Evolutionary conservation across 2,888 invertebrate genomes (phyloP).

Genomic region (Neoascia interrupta): DNA sequence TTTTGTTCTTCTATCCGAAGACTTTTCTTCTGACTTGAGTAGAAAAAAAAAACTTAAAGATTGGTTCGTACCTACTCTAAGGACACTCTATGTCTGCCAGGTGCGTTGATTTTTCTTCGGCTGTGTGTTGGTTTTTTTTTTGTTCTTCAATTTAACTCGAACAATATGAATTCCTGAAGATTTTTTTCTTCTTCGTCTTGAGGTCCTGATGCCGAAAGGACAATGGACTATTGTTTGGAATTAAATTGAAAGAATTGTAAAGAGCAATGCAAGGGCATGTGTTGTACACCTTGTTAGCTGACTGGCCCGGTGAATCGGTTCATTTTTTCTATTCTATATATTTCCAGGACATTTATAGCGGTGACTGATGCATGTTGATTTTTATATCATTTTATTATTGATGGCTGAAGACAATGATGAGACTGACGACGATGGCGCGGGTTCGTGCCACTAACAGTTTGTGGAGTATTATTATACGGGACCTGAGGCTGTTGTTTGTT

Average conservation of each 20-base stretch:
- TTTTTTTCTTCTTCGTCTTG: conserved; percentile 37
- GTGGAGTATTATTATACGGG: conserved; percentile 18
- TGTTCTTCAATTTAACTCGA: conserved; percentile 61
- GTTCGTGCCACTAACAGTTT: conserved; percentile 40
- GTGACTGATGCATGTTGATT: conserved; percentile 53
- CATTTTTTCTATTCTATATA: too few relatives aligned
- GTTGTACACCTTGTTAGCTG: conserved; percentile 57
- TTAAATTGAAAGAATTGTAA: conserved; percentile 41
- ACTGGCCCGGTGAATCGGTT: conserved; percentile 15
- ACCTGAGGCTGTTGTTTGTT: conserved; percentile 35
- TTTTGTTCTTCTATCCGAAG: conserved; percentile 16
- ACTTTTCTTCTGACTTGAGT: too few relatives aligned
- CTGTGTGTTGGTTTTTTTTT: conserved; percentile 11
- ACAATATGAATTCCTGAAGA: conserved; percentile 60
- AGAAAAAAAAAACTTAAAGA: too few relatives aligned
- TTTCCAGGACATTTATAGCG: conserved; percentile 54
- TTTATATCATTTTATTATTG: conserved; percentile 60
- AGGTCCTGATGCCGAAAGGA: conserved; percentile 58
- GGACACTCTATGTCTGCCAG: conserved; percentile 61
- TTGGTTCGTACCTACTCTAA: too few relatives aligned
- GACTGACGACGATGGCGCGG: too few relatives aligned
- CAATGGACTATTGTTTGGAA: conserved; percentile 49
- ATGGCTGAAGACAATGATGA: conserved; percentile 35
- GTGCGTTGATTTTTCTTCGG: conserved; percentile 48
- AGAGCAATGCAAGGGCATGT: conserved; percentile 21